A percentile compares a stretch with the other conserved stretches of the same genome.
Conservation (phyloP, 2,797 vertebrate genomes). For the Enteromius thamalakanensis region DNA sequence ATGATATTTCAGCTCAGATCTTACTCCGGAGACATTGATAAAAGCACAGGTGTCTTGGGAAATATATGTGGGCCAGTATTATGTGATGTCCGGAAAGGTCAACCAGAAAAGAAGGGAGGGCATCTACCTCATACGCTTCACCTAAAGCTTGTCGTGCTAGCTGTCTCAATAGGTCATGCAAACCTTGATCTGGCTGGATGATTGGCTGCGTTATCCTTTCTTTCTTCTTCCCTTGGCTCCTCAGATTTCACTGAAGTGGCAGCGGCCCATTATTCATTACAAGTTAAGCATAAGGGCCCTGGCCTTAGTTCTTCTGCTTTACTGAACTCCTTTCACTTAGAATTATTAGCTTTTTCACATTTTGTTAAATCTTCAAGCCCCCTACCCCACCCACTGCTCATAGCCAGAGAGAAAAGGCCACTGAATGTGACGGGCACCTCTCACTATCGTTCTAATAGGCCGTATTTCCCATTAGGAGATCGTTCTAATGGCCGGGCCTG, state of each 20-base stretch:
- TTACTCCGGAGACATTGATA: background rate
- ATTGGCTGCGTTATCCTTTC: conserved; percentile 68
- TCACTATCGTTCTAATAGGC: conserved; percentile 73
- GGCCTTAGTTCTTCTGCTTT: conserved; percentile 63
- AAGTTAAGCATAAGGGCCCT: conserved; percentile 81
- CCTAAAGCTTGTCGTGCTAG: conserved; percentile 17
- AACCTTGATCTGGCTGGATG: conserved; percentile 67
- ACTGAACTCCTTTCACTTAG: conserved; percentile 61
- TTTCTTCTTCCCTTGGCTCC: conserved; percentile 77
- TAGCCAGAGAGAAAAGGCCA: conserved; percentile 51
- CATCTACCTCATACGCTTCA: background rate
- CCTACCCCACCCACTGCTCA: conserved; percentile 38
- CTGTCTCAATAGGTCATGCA: conserved; percentile 69
- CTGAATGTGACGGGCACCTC: conserved; percentile 71
- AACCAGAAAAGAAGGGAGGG: conserved; percentile 5
- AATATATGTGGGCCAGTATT: conserved; percentile 13
- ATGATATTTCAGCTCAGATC: conserved; percentile 26
- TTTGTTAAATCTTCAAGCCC: conserved; percentile 46
- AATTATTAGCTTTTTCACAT: conserved; percentile 54
- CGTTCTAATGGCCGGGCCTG: conserved; percentile 67
- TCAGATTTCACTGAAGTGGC: conserved; percentile 86
- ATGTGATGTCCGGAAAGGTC: conserved; percentile 13
- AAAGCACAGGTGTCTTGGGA: conserved; percentile 26
- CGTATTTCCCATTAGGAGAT: conserved; percentile 62
- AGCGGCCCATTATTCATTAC: conserved; percentile 81